Conservation (phyloP, 2,888 invertebrate species). For the Neocrepidodera transversa region DNA sequence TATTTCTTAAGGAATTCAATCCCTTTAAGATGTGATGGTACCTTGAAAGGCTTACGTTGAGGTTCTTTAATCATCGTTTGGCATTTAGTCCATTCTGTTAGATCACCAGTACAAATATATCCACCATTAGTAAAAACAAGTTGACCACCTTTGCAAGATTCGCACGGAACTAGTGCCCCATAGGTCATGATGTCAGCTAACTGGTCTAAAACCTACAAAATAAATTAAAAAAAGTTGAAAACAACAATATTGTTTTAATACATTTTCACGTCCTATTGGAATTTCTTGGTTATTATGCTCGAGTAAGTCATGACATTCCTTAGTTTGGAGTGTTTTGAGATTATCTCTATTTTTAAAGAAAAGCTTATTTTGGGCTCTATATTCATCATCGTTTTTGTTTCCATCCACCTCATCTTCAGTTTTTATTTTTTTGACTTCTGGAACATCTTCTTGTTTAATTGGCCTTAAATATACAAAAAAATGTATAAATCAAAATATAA, state of each 20-base stretch:
- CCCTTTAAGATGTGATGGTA: slow-evolving; percentile 70
- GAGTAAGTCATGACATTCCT: slow-evolving; percentile 70
- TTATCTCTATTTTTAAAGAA: slow-evolving; percentile 73
- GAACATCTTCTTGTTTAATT: slow-evolving; percentile 65
- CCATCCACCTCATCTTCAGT: slow-evolving; percentile 65
- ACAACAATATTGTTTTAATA: slow-evolving; percentile 55
- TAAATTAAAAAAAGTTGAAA: slow-evolving; percentile 10
- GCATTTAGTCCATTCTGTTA: slow-evolving; percentile 93
- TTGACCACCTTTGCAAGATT: slow-evolving; percentile 79
- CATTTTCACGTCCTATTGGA: slow-evolving; percentile 71
- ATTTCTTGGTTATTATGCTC: slow-evolving; percentile 76
- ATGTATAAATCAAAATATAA: no score
- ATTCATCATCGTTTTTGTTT: slow-evolving; percentile 65
- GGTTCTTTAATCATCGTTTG: slow-evolving; percentile 74
- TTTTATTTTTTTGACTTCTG: slow-evolving; percentile 74
- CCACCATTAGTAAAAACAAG: slow-evolving; percentile 73
- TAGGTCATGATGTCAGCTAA: slow-evolving; percentile 88
- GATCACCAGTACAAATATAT: slow-evolving; percentile 78
- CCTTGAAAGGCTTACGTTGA: slow-evolving; percentile 70
- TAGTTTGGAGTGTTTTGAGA: slow-evolving; percentile 67
- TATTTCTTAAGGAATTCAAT: slow-evolving; percentile 67
- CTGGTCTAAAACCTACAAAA: slow-evolving; percentile 73
- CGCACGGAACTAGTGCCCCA: slow-evolving; percentile 80
- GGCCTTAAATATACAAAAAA: slow-evolving; percentile 49
- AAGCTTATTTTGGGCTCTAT: slow-evolving; percentile 76